These are phyloP conservation scores for Microplitis deprimator DNA, from an alignment of 2,888 invertebrate genomes.

Conservation along the genomic window DNA sequence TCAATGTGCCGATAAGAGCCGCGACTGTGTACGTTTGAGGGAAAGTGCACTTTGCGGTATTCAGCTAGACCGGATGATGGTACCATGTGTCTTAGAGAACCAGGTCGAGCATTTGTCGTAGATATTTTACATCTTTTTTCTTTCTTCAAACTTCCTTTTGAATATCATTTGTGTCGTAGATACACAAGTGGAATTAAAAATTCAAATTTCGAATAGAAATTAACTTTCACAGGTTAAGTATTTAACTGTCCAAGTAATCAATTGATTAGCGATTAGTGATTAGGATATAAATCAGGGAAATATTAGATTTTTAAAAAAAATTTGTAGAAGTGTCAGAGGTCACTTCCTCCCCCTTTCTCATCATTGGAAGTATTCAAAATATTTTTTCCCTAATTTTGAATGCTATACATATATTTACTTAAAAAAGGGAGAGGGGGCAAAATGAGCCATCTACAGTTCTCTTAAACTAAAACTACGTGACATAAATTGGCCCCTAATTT, in stretches of 20 bases:
- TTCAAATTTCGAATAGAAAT: background rate
- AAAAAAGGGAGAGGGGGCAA: no score
- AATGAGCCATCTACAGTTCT: no score
- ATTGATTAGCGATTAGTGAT: background rate
- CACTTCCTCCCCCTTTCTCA: no score
- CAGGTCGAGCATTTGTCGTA: background rate
- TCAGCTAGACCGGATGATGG: background rate
- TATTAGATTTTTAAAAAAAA: background rate
- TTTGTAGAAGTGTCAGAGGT: background rate
- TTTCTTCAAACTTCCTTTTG: background rate
- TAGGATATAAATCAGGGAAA: background rate
- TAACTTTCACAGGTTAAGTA: background rate
- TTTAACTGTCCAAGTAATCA: background rate
- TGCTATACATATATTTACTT: no score
- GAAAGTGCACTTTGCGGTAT: background rate
- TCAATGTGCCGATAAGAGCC: background rate
- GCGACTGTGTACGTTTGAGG: background rate
- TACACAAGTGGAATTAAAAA: background rate
- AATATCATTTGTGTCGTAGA: background rate
- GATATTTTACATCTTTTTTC: background rate
- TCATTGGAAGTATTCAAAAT: no score
- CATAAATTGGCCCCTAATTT: no score
- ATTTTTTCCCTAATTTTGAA: no score
- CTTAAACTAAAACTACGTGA: no score
- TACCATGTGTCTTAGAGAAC: background rate